Percentiles rank a stretch among this genome's conserved stretches.
Conservation (phyloP, 2,797 vertebrate genomes). For the Tympanoctomys barrerae region DNA sequence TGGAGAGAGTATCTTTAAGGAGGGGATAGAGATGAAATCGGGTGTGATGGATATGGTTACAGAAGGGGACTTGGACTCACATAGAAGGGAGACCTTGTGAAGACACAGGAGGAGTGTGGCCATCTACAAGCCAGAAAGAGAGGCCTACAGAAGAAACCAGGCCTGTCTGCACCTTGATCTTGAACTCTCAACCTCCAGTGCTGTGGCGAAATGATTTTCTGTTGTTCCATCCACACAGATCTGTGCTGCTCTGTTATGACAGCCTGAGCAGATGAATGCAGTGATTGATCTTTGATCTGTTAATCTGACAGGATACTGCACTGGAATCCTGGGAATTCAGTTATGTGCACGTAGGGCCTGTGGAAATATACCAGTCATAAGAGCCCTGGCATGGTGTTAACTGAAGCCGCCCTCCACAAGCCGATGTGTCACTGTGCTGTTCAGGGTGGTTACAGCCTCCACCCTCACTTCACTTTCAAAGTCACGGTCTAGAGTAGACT, state of each 20-base stretch:
- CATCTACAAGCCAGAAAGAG: background rate
- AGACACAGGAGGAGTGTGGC: too few species aligned
- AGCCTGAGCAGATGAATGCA: background rate
- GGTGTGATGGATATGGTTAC: background rate
- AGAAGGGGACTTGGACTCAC: background rate
- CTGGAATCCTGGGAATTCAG: background rate
- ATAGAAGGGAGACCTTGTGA: background rate
- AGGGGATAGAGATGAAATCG: background rate
- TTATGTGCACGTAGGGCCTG: background rate
- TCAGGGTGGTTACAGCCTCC: background rate
- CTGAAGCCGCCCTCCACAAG: too few species aligned
- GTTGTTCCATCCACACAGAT: background rate
- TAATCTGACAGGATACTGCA: background rate
- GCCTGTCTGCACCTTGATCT: background rate
- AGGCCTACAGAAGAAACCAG: background rate
- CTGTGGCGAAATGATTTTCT: background rate
- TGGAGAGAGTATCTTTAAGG: background rate
- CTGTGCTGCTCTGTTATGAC: background rate
- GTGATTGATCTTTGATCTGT: background rate
- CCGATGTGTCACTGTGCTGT: too few species aligned
- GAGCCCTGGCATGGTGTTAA: background rate
- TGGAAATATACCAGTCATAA: constrained; percentile 15
- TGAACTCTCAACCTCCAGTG: background rate
- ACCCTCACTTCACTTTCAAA: constrained; percentile 11
- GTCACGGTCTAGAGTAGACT: background rate